Percentiles rank a stretch among this genome's conserved stretches.
These are phyloP conservation scores for Danionella cerebrum DNA, from an alignment of 2,113 vertebrate species.

Conservation along the genomic window DNA sequence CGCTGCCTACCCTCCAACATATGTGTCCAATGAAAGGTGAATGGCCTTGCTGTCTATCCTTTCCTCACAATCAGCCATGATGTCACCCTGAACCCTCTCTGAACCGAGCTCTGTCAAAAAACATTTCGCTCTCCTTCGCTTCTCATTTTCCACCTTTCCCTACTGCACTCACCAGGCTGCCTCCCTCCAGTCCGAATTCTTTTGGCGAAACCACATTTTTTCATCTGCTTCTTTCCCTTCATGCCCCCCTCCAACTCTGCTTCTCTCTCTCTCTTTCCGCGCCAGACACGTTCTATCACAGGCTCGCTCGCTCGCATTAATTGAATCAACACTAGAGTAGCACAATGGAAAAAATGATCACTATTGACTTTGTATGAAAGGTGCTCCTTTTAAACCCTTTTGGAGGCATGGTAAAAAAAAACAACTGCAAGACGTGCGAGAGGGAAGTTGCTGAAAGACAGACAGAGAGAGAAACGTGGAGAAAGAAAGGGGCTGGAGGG, in stretches of 20 bases:
- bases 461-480: slow-evolving; percentile 25
- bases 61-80: slow-evolving; percentile 65
- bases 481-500: slow-evolving; percentile 47
- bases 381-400: slow-evolving; percentile 49
- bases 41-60: slow-evolving; percentile 66
- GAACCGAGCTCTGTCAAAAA: slow-evolving; percentile 71
- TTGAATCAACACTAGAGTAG: slow-evolving; percentile 59
- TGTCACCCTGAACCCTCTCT: slow-evolving; percentile 71
- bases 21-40: slow-evolving; percentile 69
- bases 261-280: slow-evolving; percentile 20
- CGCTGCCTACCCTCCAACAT: slow-evolving; percentile 55
- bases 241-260: slow-evolving; percentile 3
- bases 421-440: slow-evolving; percentile 19
- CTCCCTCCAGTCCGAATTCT: slow-evolving; percentile 48
- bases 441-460: slow-evolving; percentile 53
- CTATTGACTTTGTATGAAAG: slow-evolving; percentile 64
- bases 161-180: slow-evolving; percentile 35
- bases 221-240: slow-evolving; percentile 39
- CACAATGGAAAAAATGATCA: slow-evolving; percentile 62
- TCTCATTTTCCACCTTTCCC: slow-evolving; percentile 50
- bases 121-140: slow-evolving; percentile 48
- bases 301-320: slow-evolving; percentile 44
- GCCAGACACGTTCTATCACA: slow-evolving; percentile 31
- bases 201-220: slow-evolving; percentile 50
- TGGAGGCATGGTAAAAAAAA: background rate